Conservation (phyloP, 92 coral and sea anemone genomes). For the Parazoanthus atlanticus region DNA sequence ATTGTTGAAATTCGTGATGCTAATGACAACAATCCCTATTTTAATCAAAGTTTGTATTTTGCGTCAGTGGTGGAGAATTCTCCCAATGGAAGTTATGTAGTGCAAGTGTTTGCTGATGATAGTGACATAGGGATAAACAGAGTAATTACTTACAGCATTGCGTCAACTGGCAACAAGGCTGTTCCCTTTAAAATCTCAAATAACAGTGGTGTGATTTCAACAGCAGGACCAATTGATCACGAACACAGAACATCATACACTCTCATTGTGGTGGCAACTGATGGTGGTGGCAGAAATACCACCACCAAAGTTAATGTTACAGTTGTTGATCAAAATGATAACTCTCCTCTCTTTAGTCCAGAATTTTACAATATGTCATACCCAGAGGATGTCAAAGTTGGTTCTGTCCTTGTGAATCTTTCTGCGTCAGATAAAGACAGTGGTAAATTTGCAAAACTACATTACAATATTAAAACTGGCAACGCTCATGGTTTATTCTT, state of each 20-base stretch:
- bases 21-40: constrained; percentile 90
- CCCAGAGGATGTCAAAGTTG: constrained; percentile 68
- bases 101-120: constrained; percentile 78
- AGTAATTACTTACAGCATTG: constrained; percentile 60
- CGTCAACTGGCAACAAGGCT: background rate
- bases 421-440: constrained; percentile 84
- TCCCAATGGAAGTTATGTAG: constrained; percentile 51
- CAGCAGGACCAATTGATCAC: constrained; percentile 69
- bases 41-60: constrained; percentile 66
- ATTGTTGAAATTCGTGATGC: constrained; percentile 74
- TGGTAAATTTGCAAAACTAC: constrained; percentile 68
- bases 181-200: constrained; percentile 68
- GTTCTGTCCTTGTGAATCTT: constrained; percentile 56
- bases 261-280: constrained; percentile 75
- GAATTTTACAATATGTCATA: constrained; percentile 55
- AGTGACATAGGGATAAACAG: constrained; percentile 78
- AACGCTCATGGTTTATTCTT: constrained; percentile 69
- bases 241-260: constrained; percentile 63
- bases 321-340: constrained; percentile 86
- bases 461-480: constrained; percentile 65
- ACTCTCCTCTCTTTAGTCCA: constrained; percentile 79
- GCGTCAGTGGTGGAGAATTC: constrained; percentile 71
- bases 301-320: constrained; percentile 69
- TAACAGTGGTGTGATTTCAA: constrained; percentile 69
- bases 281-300: constrained; percentile 77